Evolutionary conservation across 1,140 invertebrate species (phyloP), one percentile per base, ranked within the genome.

Genomic region (Aplysia californica): DNA sequence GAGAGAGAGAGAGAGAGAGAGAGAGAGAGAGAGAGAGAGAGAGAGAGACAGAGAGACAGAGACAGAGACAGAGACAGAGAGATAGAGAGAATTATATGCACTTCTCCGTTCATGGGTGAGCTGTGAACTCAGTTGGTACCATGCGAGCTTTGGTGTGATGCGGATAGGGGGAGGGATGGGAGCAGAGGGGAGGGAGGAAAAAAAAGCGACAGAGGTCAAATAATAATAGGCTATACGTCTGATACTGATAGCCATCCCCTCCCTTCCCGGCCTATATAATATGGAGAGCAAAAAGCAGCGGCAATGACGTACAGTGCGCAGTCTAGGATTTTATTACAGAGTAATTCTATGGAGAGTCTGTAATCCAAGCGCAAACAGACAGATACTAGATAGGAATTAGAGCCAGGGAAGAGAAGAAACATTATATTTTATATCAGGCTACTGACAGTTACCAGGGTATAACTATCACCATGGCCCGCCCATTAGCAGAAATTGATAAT

Each of bases 1-100:
- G 10, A 66, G 64, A 66, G 64, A 66, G 15, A 66, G 64, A 66
- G 64, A 66, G 64, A 66, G 64, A 66, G 64, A 66, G 26, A 66
- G 10, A 66, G 26, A 66, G 10, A 66, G 26, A 66, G 23, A 66
- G 64, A 36, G 35, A 66, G 15, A 33, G 35, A 66, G 64, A 36
- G 35, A 36, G 15, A 15, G 39, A 15, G 39, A 41, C n/a, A 44
- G 39, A 69, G 39, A 69, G 21, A 26, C 5, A 69, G 36, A 61
- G 58, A 61, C 58, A 61, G 58, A 61, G 15, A 23, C 10, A 61
- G 58, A 61, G 58, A 23, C 20, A 61, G 26, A 61, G 15, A 23
- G 26, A 29, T 6, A 61, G 58, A 23, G 15, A 61, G 58, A 29
- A 31, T 23, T 20, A 61, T 6, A 61, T n/a, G 10, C n/a, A 10